Conservation (phyloP, 2,797 vertebrate genomes). For the Cottoperca gobio region DNA sequence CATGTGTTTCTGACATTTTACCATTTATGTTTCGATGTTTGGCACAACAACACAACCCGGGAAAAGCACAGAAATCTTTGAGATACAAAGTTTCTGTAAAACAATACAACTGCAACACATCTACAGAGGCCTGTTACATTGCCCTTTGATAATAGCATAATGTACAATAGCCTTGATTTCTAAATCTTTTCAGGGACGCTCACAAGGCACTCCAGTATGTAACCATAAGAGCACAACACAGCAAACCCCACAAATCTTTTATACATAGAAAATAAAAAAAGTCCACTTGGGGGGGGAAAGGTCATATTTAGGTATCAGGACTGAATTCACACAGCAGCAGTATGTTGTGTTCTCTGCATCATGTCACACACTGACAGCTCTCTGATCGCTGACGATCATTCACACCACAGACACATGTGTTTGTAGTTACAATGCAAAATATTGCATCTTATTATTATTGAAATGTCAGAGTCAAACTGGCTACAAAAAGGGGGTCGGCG, state of each 20-base stretch:
- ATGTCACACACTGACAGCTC: conserved; percentile 25
- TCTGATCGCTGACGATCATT: conserved; percentile 29
- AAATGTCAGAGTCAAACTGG: conserved; percentile 20
- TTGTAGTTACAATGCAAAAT: conserved; percentile 42
- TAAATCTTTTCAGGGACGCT: conserved; percentile 3
- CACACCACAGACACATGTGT: conserved; percentile 37
- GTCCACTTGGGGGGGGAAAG: background rate
- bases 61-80: background rate
- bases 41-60: background rate
- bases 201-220: background rate
- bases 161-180: conserved; percentile 2
- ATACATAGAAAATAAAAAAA: conserved; percentile 15
- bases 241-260: background rate
- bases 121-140: background rate
- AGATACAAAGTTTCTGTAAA: background rate
- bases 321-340: background rate
- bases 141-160: background rate
- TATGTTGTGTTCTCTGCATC: conserved; percentile 1
- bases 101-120: conserved; percentile 8
- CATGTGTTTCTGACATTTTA: conserved; percentile 37
- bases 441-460: conserved; percentile 24
- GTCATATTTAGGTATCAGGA: background rate
- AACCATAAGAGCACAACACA: background rate
- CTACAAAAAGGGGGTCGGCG: background rate
- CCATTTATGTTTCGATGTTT: conserved; percentile 40